These are phyloP conservation scores for Xiphias gladius DNA, from an alignment of 2,113 vertebrate species.

Conservation along the genomic window DNA sequence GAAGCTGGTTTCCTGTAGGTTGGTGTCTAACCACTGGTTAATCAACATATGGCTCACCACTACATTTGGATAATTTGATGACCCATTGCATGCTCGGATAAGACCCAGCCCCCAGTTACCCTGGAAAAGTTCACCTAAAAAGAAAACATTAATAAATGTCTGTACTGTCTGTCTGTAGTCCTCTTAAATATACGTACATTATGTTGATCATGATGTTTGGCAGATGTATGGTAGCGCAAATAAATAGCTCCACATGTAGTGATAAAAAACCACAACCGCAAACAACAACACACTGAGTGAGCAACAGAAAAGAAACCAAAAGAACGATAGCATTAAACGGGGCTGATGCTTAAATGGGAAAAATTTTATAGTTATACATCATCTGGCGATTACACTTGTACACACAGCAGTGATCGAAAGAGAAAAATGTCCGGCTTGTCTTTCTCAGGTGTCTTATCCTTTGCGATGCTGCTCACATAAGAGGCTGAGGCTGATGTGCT, in stretches of 20 bases:
- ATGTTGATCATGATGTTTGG: too few species aligned
- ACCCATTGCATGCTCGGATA: neutral
- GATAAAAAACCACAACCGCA: too few species aligned
- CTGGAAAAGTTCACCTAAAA: neutral
- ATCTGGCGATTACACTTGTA: too few species aligned
- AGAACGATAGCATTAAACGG: too few species aligned
- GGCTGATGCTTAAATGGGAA: too few species aligned
- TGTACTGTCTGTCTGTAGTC: neutral
- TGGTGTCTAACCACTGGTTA: neutral
- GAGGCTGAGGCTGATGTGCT: neutral
- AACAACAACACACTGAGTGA: too few species aligned
- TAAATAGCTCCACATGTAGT: too few species aligned
- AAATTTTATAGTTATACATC: too few species aligned
- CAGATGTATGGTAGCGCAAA: too few species aligned
- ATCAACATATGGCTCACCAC: neutral
- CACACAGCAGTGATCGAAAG: neutral
- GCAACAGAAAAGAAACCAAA: too few species aligned
- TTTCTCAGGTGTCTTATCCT: neutral
- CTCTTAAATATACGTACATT: neutral
- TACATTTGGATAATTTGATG: constrained; percentile 14
- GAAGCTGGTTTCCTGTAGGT: too few species aligned
- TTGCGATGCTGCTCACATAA: neutral
- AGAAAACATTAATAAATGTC: neutral
- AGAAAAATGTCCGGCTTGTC: neutral
- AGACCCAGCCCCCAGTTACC: neutral